Conservation (phyloP, 2,888 invertebrate species). For the Apamea anceps region DNA sequence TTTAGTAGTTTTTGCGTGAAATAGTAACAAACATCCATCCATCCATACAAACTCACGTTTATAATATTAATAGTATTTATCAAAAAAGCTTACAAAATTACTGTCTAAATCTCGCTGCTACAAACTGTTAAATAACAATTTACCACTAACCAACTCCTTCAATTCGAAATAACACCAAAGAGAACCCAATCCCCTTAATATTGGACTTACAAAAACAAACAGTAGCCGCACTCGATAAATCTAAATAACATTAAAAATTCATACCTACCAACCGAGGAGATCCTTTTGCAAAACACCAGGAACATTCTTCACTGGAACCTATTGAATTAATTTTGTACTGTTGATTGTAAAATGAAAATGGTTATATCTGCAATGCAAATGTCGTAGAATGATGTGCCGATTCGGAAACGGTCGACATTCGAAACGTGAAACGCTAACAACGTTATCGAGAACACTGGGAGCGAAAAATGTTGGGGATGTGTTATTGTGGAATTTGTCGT, state of each 20-base stretch:
- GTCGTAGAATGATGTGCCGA: conserved; percentile 62
- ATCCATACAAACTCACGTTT: too few species aligned
- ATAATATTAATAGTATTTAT: too few species aligned
- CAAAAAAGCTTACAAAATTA: too few species aligned
- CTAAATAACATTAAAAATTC: conserved; percentile 76
- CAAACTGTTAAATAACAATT: not conserved
- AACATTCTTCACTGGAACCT: conserved; percentile 80
- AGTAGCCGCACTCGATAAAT: conserved; percentile 61
- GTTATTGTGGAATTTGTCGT: conserved; percentile 23
- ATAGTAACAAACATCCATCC: too few species aligned
- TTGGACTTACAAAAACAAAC: conserved; percentile 33
- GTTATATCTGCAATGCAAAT: conserved; percentile 86
- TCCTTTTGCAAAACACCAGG: conserved; percentile 76
- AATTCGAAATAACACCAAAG: conserved; percentile 5
- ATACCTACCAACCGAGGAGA: conserved; percentile 67
- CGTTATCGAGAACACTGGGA: conserved; percentile 68
- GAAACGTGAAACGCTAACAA: conserved; percentile 70
- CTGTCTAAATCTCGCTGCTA: too few species aligned
- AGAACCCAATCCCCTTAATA: conserved; percentile 3
- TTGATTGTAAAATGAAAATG: conserved; percentile 88
- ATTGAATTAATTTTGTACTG: conserved; percentile 87
- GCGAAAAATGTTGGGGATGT: conserved; percentile 54
- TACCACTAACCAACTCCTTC: conserved; percentile 3
- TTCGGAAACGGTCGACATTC: conserved; percentile 69
- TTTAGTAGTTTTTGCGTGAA: too few species aligned